Conservation (phyloP, 2,113 vertebrate species). For the Typhlomys cinereus region DNA sequence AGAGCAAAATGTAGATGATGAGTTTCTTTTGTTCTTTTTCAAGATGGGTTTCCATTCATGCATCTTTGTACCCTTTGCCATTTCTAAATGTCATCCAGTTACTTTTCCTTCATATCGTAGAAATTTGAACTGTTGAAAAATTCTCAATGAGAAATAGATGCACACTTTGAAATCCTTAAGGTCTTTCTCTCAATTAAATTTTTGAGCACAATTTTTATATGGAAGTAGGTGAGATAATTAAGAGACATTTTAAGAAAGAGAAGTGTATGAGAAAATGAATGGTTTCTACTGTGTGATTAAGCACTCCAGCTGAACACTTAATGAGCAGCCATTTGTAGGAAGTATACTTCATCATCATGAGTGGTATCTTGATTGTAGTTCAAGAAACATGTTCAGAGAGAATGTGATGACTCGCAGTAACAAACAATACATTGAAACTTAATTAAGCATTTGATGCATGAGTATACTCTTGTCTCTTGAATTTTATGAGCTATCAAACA, state of each 20-base stretch:
- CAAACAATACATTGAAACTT: not conserved
- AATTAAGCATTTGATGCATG: not conserved
- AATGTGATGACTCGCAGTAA: not conserved
- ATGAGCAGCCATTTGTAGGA: not conserved
- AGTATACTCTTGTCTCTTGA: not conserved
- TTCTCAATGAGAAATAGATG: slow-evolving; percentile 36
- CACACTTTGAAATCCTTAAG: not conserved
- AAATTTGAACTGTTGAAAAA: slow-evolving; percentile 2
- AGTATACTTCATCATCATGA: slow-evolving; percentile 5
- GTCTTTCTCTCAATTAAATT: slow-evolving; percentile 59
- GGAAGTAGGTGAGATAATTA: slow-evolving; percentile 69
- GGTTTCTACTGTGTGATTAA: slow-evolving; percentile 46
- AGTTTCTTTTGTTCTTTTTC: not conserved
- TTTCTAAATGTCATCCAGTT: not conserved
- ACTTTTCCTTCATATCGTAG: not conserved
- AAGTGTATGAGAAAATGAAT: slow-evolving; percentile 51
- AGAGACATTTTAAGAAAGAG: slow-evolving; percentile 65
- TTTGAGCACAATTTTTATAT: slow-evolving; percentile 59
- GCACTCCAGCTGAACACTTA: slow-evolving; percentile 7
- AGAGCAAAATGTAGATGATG: not conserved
- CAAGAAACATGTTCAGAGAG: not conserved
- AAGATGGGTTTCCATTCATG: not conserved
- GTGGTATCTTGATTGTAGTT: not conserved
- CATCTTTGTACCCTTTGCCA: not conserved
- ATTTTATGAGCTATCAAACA: not conserved